These are phyloP conservation scores for Enteromius unitaeniatus DNA, from an alignment of 2,797 vertebrate species.

Conservation along the genomic window DNA sequence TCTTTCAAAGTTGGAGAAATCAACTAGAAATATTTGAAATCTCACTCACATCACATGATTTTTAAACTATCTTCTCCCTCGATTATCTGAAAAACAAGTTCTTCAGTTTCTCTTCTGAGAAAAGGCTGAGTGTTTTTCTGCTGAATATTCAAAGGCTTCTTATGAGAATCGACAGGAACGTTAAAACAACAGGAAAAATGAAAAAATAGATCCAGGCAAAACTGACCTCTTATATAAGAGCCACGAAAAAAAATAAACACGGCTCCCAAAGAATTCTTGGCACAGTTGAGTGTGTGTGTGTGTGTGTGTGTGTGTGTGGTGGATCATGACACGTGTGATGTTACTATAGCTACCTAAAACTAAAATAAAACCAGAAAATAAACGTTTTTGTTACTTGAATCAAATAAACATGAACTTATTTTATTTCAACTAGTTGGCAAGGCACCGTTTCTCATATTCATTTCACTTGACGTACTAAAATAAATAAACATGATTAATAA, in stretches of 20 bases:
- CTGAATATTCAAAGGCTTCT: constrained; percentile 4
- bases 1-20: background rate
- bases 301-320: background rate
- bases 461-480: background rate
- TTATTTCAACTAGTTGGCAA: background rate
- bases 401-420: background rate
- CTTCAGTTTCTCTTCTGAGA: background rate
- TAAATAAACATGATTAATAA: background rate
- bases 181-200: constrained; percentile 18
- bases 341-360: background rate
- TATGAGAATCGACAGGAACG: background rate
- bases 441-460: background rate
- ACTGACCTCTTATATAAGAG: background rate
- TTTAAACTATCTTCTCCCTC: background rate
- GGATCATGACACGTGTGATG: background rate
- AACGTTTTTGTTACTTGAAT: background rate
- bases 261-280: background rate
- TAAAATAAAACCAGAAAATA: background rate
- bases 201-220: background rate
- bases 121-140: background rate
- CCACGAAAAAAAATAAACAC: background rate
- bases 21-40: background rate
- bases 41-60: background rate
- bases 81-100: background rate
- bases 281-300: background rate